Conservation (phyloP, 2,797 vertebrate species). For the Cuniculus paca region DNA sequence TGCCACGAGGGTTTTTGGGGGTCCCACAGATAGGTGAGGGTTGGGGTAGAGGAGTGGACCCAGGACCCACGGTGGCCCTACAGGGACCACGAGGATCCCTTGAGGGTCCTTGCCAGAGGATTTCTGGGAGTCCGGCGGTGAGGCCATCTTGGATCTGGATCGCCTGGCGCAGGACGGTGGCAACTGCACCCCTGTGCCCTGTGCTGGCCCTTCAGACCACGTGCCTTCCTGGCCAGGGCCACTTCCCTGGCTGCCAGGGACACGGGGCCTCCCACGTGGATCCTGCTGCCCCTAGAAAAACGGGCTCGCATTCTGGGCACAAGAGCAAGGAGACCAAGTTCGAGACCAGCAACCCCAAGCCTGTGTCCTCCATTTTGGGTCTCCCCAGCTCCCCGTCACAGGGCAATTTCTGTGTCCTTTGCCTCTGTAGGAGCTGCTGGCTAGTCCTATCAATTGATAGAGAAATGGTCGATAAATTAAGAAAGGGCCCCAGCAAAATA, state of each 20-base stretch:
- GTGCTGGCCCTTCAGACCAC: fast-evolving
- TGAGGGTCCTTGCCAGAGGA: too few relatives aligned
- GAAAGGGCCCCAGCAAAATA: neutral
- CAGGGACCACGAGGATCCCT: neutral
- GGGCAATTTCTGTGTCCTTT: neutral
- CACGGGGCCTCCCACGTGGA: neutral
- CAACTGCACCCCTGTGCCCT: neutral
- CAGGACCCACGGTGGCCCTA: neutral
- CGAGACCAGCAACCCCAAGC: neutral
- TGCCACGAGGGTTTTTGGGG: neutral
- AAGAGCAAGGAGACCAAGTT: neutral
- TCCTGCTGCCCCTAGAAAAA: neutral
- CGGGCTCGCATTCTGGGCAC: neutral
- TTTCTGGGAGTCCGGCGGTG: neutral
- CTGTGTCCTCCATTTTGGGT: fast-evolving
- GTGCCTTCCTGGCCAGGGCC: fast-evolving
- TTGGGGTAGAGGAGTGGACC: neutral
- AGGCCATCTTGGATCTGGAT: neutral
- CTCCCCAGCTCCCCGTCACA: neutral
- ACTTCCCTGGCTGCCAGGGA: fast-evolving
- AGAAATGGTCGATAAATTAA: fast-evolving
- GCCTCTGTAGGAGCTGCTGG: neutral
- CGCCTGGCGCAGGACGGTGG: neutral
- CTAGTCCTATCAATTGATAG: neutral
- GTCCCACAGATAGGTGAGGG: neutral